These are phyloP conservation scores for Reinhardtius hippoglossoides DNA, from an alignment of 2,113 vertebrate species.

Conservation along the genomic window DNA sequence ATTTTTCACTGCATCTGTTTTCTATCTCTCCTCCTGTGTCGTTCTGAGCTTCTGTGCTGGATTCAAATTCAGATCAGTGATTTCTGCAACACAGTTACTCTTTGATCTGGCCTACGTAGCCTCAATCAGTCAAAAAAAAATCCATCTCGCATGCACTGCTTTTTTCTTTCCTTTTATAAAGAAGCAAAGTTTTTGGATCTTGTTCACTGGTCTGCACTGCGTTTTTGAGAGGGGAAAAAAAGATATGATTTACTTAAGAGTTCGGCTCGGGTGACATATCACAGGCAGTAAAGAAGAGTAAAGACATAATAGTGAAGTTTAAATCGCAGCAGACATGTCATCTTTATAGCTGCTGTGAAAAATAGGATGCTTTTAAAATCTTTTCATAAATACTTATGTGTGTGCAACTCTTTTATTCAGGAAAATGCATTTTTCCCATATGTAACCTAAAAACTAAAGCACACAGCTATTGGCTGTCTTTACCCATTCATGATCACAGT, in stretches of 20 bases:
- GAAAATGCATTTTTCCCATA: neutral
- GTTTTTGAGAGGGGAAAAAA: slow-evolving; percentile 23
- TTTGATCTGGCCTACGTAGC: slow-evolving; percentile 58
- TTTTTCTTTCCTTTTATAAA: slow-evolving; percentile 29
- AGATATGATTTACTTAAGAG: slow-evolving; percentile 38
- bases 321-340: slow-evolving; percentile 10
- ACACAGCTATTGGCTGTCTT: neutral
- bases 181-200: slow-evolving; percentile 49
- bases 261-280: slow-evolving; percentile 1
- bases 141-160: neutral
- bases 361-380: neutral
- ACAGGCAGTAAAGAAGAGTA: slow-evolving; percentile 6
- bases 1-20: slow-evolving; percentile 10
- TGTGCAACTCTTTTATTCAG: neutral
- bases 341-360: slow-evolving; percentile 6
- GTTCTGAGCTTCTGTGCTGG: slow-evolving; percentile 19
- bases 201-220: slow-evolving; percentile 34
- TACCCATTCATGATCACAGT: neutral
- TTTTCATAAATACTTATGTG: neutral
- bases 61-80: slow-evolving; percentile 33
- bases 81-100: slow-evolving; percentile 25
- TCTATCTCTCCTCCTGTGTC: slow-evolving; percentile 16
- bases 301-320: slow-evolving; percentile 16
- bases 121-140: slow-evolving; percentile 42
- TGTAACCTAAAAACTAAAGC: neutral